phyloP scores from a whole-genome alignment of 2,797 vertebrate genomes.

The Vespertilio murinus region DNA sequence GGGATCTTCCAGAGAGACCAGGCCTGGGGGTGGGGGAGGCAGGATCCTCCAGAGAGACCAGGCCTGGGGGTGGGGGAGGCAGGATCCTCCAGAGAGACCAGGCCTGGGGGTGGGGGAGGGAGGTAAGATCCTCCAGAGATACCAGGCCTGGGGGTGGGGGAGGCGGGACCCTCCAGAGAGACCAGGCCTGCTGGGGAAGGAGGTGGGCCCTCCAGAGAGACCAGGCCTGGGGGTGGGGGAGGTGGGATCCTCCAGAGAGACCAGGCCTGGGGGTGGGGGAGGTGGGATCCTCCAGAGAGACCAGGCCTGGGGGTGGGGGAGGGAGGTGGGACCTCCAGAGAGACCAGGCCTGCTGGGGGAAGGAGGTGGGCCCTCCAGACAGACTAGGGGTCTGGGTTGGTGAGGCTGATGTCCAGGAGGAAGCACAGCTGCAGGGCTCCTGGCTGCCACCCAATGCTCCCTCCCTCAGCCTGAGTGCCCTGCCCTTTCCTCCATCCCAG shows the following conservation, averaged over 20 bases:
- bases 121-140: not conserved
- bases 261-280: not conserved
- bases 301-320: not conserved
- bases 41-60: not conserved
- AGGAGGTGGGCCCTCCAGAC: not conserved
- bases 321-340: not conserved
- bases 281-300: not conserved
- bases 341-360: not conserved
- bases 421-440: not conserved
- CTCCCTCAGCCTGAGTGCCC: accelerated
- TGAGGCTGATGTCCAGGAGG: not conserved
- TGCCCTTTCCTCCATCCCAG: not conserved
- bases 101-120: not conserved
- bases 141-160: not conserved
- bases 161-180: not conserved
- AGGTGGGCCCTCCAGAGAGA: not conserved
- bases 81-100: not conserved
- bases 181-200: not conserved
- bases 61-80: not conserved
- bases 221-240: not conserved
- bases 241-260: not conserved
- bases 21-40: not conserved
- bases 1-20: not conserved
- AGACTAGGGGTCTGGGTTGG: not conserved
- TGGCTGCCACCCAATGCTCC: not conserved